A percentile compares a stretch with the other conserved stretches of the same genome.
Evolutionary conservation across 2,113 vertebrate species (phyloP).

Genomic region (Pyxicephalus adspersus): DNA sequence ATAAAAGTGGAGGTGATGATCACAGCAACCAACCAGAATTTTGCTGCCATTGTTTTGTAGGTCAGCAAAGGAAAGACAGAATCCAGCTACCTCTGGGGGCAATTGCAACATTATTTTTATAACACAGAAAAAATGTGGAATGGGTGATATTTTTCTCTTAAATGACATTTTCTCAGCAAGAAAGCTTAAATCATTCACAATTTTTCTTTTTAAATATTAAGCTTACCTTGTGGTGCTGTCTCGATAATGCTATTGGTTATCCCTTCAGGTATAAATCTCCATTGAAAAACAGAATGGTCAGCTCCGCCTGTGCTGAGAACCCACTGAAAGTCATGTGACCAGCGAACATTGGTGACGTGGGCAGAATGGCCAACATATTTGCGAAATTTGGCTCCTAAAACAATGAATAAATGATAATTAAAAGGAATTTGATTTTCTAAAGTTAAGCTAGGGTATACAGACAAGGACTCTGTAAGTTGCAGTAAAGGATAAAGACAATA

Average conservation of each 20-base stretch:
- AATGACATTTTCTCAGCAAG: background rate
- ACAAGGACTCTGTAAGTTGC: no score
- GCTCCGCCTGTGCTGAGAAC: conserved; percentile 92
- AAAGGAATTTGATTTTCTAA: background rate
- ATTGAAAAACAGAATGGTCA: conserved; percentile 96
- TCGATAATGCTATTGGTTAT: conserved; percentile 88
- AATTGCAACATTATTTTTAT: no score
- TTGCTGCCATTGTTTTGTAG: no score
- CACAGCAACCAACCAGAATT: no score
- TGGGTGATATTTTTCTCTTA: no score
- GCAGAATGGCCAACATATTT: conserved; percentile 95
- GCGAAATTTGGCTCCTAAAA: conserved; percentile 91
- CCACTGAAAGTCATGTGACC: conserved; percentile 97
- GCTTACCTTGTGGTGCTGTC: conserved; percentile 84
- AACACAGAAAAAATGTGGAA: no score
- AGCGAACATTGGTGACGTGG: conserved; percentile 93
- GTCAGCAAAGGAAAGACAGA: no score
- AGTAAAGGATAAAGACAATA: no score
- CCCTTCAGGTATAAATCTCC: conserved; percentile 93
- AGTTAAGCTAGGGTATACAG: no score
- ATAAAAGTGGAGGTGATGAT: no score
- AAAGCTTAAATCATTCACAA: background rate
- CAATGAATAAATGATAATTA: conserved; percentile 5
- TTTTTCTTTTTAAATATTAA: background rate
- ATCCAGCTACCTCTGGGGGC: no score